Evolutionary conservation across 2,797 vertebrate species (phyloP).

Genomic region (Arctocebus calabarensis): DNA sequence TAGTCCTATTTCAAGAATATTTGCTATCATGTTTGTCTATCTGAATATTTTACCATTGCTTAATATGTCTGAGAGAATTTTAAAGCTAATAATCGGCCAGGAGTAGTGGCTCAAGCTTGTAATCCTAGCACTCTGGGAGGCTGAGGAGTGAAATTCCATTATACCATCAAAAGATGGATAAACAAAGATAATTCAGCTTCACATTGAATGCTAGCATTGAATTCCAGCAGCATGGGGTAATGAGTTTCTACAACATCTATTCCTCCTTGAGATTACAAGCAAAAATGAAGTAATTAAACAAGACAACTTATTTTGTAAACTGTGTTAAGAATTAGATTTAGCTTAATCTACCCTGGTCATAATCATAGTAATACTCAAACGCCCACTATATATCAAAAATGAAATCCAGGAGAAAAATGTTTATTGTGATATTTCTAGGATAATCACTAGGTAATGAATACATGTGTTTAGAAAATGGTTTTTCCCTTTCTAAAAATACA

Average conservation of each 20-base stretch:
- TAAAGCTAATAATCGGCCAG: background rate
- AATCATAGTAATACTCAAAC: background rate
- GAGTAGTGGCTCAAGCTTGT: no score
- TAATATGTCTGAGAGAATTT: background rate
- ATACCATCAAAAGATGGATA: background rate
- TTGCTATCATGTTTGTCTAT: background rate
- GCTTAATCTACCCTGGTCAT: background rate
- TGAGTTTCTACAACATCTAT: background rate
- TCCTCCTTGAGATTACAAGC: background rate
- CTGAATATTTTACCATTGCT: background rate
- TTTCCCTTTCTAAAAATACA: background rate
- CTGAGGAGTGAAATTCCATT: background rate
- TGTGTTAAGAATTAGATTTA: background rate
- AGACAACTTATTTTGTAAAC: background rate
- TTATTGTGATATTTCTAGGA: background rate
- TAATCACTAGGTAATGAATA: background rate
- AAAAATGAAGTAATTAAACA: background rate
- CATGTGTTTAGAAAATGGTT: background rate
- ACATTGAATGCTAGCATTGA: background rate
- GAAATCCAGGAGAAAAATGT: background rate
- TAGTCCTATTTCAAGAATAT: background rate
- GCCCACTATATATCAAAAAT: background rate
- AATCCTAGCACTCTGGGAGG: no score
- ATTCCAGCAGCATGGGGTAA: background rate
- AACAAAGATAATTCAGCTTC: background rate